A percentile compares a stretch with the other conserved stretches of the same genome.
Evolutionary conservation across 2,888 invertebrate species (phyloP).

Genomic region (Erannis defoliaria): DNA sequence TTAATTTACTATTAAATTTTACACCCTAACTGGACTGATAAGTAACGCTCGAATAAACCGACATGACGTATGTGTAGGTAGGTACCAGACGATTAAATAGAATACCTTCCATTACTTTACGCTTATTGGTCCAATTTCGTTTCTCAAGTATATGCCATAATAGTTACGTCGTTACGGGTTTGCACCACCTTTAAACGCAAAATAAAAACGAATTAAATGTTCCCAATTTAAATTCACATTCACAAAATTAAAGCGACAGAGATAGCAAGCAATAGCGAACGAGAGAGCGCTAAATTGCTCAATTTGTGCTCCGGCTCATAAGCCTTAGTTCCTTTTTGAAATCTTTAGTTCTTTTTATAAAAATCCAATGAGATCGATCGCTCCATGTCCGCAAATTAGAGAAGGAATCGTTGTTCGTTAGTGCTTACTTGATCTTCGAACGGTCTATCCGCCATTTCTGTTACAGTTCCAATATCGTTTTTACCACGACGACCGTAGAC

Average conservation of each 20-base stretch:
- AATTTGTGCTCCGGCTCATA: constrained; percentile 80
- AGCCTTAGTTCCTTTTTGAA: constrained; percentile 48
- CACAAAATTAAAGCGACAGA: constrained; percentile 60
- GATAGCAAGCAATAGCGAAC: constrained; percentile 63
- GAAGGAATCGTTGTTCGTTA: constrained; percentile 84
- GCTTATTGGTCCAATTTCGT: background rate
- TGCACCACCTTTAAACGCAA: background rate
- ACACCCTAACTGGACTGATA: no score
- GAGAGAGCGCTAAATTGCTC: constrained; percentile 81
- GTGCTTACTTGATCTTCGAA: constrained; percentile 51
- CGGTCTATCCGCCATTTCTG: constrained; percentile 52
- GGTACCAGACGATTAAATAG: background rate
- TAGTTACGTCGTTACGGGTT: background rate
- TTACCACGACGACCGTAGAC: constrained; percentile 14
- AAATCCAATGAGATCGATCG: constrained; percentile 86
- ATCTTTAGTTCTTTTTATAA: constrained; percentile 77
- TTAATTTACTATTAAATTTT: no score
- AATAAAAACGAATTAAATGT: constrained; percentile 31
- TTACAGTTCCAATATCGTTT: constrained; percentile 10
- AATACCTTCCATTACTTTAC: no score
- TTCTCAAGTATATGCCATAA: background rate
- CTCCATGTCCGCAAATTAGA: constrained; percentile 85
- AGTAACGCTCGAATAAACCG: no score
- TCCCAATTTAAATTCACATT: constrained; percentile 68
- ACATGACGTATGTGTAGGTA: no score